Percentiles rank a stretch among this genome's conserved stretches.
phyloP scores from a whole-genome alignment of 1,140 invertebrate species.

The Drosophila kurseongensis region DNA sequence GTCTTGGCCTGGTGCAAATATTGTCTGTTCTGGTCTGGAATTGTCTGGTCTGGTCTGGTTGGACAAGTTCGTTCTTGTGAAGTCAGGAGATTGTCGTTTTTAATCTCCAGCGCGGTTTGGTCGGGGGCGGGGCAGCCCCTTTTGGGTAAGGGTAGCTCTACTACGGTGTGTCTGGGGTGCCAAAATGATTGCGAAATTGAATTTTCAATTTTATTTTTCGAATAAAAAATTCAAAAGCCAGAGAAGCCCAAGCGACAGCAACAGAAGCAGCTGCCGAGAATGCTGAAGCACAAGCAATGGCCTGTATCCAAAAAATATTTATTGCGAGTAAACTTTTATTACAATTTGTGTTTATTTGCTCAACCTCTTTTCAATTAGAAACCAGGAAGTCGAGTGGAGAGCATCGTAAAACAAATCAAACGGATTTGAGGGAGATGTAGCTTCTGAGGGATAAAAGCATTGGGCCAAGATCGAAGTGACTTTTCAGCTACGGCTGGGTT shows the following conservation, averaged over 20 bases:
- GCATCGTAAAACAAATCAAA: conserved; percentile 64
- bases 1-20: conserved; percentile 4
- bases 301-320: conserved; percentile 72
- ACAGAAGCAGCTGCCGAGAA: background rate
- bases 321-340: conserved; percentile 82
- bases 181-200: conserved; percentile 81
- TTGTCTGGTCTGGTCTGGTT: conserved; percentile 16
- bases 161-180: conserved; percentile 50
- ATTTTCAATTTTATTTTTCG: conserved; percentile 80
- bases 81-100: conserved; percentile 76
- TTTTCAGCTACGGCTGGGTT: conserved; percentile 7
- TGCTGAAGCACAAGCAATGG: conserved; percentile 13
- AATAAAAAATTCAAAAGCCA: conserved; percentile 80
- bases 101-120: conserved; percentile 59
- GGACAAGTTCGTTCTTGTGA: conserved; percentile 40
- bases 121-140: background rate
- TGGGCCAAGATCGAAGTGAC: conserved; percentile 22
- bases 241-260: conserved; percentile 8
- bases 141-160: conserved; percentile 30
- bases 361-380: conserved; percentile 80
- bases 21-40: conserved; percentile 4
- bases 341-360: conserved; percentile 79
- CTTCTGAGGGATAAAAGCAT: conserved; percentile 9
- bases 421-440: background rate
- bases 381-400: conserved; percentile 11